These are phyloP conservation scores for Nothoprocta pentlandii DNA, from an alignment of 2,113 vertebrate species.

Conservation along the genomic window DNA sequence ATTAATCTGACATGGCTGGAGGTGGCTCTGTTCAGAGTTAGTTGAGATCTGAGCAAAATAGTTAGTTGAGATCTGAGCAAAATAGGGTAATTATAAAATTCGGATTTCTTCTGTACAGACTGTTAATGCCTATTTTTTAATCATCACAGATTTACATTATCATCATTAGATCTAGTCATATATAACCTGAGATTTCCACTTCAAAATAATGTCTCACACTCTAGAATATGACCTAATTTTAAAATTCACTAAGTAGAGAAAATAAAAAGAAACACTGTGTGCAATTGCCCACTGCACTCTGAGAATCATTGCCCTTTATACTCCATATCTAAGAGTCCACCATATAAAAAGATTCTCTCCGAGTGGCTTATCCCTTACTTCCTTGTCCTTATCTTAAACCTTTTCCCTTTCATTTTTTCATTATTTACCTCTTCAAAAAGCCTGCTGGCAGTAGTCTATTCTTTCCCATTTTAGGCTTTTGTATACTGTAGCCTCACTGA, in stretches of 20 bases:
- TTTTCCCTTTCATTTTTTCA: slow-evolving; percentile 37
- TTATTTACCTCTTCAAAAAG: slow-evolving; percentile 43
- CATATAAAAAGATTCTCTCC: background rate
- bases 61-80: background rate
- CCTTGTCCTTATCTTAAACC: slow-evolving; percentile 7
- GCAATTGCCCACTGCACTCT: background rate
- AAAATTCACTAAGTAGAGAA: background rate
- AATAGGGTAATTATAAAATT: background rate
- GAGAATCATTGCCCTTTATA: background rate
- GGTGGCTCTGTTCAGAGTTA: background rate
- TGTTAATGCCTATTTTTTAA: background rate
- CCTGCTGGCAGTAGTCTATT: slow-evolving; percentile 17
- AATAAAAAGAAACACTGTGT: background rate
- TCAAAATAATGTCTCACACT: background rate
- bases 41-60: no score
- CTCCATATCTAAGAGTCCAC: background rate
- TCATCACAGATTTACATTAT: background rate
- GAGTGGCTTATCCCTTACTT: background rate
- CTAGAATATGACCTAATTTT: background rate
- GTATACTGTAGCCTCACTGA: background rate
- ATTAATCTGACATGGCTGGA: background rate
- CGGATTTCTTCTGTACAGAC: background rate
- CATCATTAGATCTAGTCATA: background rate
- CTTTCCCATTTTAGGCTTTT: slow-evolving; percentile 7
- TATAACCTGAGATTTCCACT: background rate